Conservation (phyloP, 2,888 invertebrate species). For the Tyria jacobaeae region DNA sequence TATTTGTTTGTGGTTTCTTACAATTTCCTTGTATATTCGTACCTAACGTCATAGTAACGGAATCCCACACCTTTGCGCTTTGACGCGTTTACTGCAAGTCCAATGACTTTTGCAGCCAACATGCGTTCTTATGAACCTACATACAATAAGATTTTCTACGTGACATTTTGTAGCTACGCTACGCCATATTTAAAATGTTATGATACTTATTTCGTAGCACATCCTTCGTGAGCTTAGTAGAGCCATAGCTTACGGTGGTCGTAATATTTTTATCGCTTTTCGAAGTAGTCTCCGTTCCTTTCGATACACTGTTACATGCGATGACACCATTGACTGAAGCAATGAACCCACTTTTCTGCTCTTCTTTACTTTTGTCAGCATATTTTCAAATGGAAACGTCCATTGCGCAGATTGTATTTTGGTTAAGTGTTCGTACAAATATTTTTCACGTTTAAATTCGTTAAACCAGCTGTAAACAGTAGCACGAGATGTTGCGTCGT, state of each 20-base stretch:
- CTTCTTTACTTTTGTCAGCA: too few species aligned
- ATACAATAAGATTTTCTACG: not conserved
- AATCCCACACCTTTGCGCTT: conserved; percentile 2
- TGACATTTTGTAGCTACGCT: not conserved
- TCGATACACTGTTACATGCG: too few species aligned
- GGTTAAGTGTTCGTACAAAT: too few species aligned
- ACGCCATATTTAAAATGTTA: not conserved
- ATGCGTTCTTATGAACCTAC: not conserved
- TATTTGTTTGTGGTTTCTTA: not conserved
- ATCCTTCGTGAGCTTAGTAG: not conserved
- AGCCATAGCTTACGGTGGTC: not conserved
- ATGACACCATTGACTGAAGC: too few species aligned
- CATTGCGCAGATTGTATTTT: too few species aligned
- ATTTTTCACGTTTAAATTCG: too few species aligned
- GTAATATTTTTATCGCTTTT: too few species aligned
- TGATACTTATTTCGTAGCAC: conserved; percentile 6
- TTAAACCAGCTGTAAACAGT: too few species aligned
- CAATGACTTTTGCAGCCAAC: conserved; percentile 2
- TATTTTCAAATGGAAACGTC: too few species aligned
- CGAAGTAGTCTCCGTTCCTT: too few species aligned
- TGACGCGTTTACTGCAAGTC: not conserved
- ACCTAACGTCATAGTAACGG: conserved; percentile 1
- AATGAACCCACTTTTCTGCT: too few species aligned
- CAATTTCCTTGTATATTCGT: conserved; percentile 14
- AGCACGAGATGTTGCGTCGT: too few species aligned